Evolutionary conservation across 1,140 invertebrate genomes (phyloP).

Genomic region (Zaprionus ornatus): DNA sequence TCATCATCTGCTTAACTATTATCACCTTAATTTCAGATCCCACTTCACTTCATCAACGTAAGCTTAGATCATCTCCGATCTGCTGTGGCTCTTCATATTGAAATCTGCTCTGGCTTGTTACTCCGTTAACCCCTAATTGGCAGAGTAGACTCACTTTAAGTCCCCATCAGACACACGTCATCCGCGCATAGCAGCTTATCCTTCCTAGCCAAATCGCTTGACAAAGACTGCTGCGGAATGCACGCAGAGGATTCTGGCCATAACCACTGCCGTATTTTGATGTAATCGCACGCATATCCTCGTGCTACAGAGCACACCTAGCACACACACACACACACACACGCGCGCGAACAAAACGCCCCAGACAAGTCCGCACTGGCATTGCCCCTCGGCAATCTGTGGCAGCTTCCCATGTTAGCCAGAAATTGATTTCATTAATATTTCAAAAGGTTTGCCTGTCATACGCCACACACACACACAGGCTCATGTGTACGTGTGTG

Average conservation of each 20-base stretch:
- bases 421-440: conserved; percentile 80
- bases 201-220: conserved; percentile 20
- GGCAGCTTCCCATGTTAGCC: conserved; percentile 38
- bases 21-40: too few relatives aligned
- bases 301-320: conserved; percentile 1
- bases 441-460: conserved; percentile 69
- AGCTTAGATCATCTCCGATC: background rate
- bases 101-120: background rate
- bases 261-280: conserved; percentile 55
- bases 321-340: background rate
- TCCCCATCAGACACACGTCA: background rate
- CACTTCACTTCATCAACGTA: too few relatives aligned
- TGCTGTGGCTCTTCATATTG: background rate
- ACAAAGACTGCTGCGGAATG: conserved; percentile 11
- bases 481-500: background rate
- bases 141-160: background rate
- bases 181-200: conserved; percentile 7
- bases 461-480: conserved; percentile 24
- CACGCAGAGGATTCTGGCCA: conserved; percentile 23
- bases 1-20: too few relatives aligned
- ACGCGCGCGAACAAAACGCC: background rate
- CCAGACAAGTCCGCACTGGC: background rate
- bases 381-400: conserved; percentile 36
- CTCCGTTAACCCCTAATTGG: background rate
- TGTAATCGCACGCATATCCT: conserved; percentile 37